These are phyloP conservation scores for Drosophila borealis DNA, from an alignment of 2,888 invertebrate genomes.

Conservation along the genomic window DNA sequence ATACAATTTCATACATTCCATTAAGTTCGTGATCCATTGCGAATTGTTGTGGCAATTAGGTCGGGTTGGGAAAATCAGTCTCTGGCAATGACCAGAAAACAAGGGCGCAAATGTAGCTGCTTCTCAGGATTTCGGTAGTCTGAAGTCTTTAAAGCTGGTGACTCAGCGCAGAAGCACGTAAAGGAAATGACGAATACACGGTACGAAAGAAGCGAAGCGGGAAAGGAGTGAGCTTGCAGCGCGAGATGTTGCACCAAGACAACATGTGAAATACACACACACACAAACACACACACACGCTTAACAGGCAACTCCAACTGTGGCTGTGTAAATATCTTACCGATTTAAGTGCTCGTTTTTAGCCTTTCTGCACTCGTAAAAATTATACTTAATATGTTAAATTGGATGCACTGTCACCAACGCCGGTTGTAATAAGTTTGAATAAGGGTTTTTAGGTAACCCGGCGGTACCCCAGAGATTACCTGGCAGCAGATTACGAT, in stretches of 20 bases:
- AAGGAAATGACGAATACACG: slow-evolving; percentile 57
- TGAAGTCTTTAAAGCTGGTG: slow-evolving; percentile 33
- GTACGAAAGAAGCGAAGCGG: slow-evolving; percentile 5
- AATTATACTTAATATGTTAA: slow-evolving; percentile 65
- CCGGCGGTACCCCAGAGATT: slow-evolving; percentile 47
- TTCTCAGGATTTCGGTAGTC: slow-evolving; percentile 20
- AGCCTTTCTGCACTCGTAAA: slow-evolving; percentile 65
- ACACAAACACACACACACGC: slow-evolving; percentile 12
- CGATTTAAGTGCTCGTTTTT: slow-evolving; percentile 45
- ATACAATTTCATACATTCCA: slow-evolving; percentile 15
- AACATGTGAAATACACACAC: slow-evolving; percentile 19
- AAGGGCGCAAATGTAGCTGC: slow-evolving; percentile 3
- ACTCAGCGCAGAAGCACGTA: slow-evolving; percentile 68
- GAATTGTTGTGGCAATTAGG: slow-evolving; percentile 33
- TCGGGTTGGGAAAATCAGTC: slow-evolving; percentile 1
- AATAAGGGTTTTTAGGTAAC: slow-evolving; percentile 11
- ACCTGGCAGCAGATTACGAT: slow-evolving; percentile 74
- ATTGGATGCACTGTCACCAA: slow-evolving; percentile 47
- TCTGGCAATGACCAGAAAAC: background rate
- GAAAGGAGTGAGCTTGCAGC: slow-evolving; percentile 50
- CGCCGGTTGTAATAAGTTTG: slow-evolving; percentile 60
- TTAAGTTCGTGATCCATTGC: slow-evolving; percentile 25
- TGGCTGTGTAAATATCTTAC: slow-evolving; percentile 48
- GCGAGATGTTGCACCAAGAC: slow-evolving; percentile 68
- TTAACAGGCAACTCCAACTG: slow-evolving; percentile 20